Percentiles rank a stretch among this genome's conserved stretches.
Conservation (phyloP, 2,113 vertebrate genomes). For the Calonectris borealis region DNA sequence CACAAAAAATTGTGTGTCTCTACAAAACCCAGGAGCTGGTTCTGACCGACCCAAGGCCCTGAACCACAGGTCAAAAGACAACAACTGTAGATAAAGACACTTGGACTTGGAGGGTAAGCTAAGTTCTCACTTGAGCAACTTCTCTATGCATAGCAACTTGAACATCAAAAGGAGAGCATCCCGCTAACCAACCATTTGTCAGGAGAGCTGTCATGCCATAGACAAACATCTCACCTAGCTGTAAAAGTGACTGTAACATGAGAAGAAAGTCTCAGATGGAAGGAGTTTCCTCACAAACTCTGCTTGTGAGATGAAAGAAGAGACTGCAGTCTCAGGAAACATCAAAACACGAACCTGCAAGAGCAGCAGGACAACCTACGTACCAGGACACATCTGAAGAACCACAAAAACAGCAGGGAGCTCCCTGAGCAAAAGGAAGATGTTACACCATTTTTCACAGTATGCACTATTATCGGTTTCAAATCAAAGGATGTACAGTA, state of each 20-base stretch:
- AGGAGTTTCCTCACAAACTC: background rate
- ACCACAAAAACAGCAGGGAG: background rate
- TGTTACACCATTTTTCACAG: background rate
- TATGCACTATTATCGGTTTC: background rate
- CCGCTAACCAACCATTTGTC: conserved; percentile 34
- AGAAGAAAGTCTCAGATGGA: background rate
- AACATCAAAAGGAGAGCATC: conserved; percentile 27
- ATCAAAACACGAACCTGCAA: background rate
- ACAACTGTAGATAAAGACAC: background rate
- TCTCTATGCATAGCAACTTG: background rate
- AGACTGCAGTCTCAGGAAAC: background rate
- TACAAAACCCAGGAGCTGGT: background rate
- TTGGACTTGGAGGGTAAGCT: background rate
- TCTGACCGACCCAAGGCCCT: background rate
- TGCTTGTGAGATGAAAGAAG: background rate
- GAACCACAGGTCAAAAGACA: background rate
- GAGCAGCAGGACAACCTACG: background rate
- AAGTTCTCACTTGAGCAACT: background rate
- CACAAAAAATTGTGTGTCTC: fast-evolving
- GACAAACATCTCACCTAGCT: conserved; percentile 42
- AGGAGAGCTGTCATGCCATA: background rate
- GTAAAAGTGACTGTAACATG: background rate
- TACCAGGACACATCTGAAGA: background rate
- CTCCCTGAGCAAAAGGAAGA: background rate
- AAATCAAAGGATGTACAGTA: background rate